phyloP scores from a whole-genome alignment of 2,888 invertebrate genomes.

The Podabrus alpinus region DNA sequence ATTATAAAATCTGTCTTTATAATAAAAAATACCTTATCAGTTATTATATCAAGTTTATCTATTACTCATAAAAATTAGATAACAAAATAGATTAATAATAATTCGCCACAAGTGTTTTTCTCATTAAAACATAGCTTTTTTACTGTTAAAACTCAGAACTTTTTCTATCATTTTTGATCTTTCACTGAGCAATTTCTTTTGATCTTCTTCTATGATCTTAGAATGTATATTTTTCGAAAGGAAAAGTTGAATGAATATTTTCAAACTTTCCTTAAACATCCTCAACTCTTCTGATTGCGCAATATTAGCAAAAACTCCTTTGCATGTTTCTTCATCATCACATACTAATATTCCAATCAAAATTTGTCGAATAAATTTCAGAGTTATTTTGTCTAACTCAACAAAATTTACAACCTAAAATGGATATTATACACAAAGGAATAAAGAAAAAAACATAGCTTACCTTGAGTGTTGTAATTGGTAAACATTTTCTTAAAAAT shows the following conservation, averaged over 20 bases:
- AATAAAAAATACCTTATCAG: not conserved
- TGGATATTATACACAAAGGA: conserved; percentile 10
- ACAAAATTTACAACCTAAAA: conserved; percentile 82
- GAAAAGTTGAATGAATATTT: conserved; percentile 87
- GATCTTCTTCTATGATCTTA: conserved; percentile 54
- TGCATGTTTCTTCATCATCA: conserved; percentile 63
- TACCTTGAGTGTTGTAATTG: conserved; percentile 86
- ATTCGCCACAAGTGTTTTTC: not conserved
- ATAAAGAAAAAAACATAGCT: conserved; percentile 28
- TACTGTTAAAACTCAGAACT: conserved; percentile 55
- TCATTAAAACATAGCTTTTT: conserved; percentile 16
- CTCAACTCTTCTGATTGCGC: conserved; percentile 74
- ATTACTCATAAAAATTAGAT: not conserved
- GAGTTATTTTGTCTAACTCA: conserved; percentile 77
- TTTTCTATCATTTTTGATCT: conserved; percentile 70
- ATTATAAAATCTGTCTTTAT: not conserved
- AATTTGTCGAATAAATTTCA: conserved; percentile 80
- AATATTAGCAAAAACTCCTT: conserved; percentile 73
- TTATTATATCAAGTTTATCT: not conserved
- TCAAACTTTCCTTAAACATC: conserved; percentile 80
- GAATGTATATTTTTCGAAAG: conserved; percentile 68
- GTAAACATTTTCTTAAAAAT: conserved; percentile 76
- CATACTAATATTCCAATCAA: conserved; percentile 75
- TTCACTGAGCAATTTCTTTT: conserved; percentile 59
- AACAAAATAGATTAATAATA: not conserved